Base-by-base conservation (phyloP, 2,888 invertebrate species). In the Polydrusus tereticollis region DNA sequence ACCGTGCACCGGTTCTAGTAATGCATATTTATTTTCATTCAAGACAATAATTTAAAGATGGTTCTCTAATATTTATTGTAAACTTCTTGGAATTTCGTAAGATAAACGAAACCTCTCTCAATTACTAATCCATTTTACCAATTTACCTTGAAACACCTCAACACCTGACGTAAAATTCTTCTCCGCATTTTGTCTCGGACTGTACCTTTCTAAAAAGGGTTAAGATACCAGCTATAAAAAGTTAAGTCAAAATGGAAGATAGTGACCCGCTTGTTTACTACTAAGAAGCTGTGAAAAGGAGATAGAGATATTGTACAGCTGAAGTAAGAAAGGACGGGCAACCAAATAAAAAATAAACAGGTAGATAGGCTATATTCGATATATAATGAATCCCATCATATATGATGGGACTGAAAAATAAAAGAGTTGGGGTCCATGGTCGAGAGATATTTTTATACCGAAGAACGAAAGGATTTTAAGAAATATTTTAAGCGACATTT, bases 181-280 rank as follows among this genome's bases (percentile, higher is more conserved):
- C 52, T 16, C 36, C 20, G 33, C 41, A 60, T 62, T 68, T 75
- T 77, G 74, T 62, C 59, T 63, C 73, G 66, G 77, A 77, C 79
- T 82, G 81, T 82, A 81, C 81, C 77, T 76, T 77, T 74, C 78
- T 77, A 79, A 81, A 78, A 80, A 80, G 82, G 81, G 80, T 82
- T 81, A 82, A 77, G 78, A 81, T 72, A 78, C 78, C 78, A 78
- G 77, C 79, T 79, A 81, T 81, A 82, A 82, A 82, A 81, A 81
- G 80, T 81, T 74, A 73, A 72, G 80, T 78, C 80, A 80, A 81
- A 65, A 82, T 81, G 80, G 78, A 76, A 80, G 78, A 77, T 77
- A 74, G 77, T 80, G 79, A 76, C 79, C 78, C 77, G 76, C 78
- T 79, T 80, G 77, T 80, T 80, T 79, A 80, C 80, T 78, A 78